A percentile compares a stretch with the other conserved stretches of the same genome.
phyloP scores from a whole-genome alignment of 1,140 invertebrate genomes.

The Latrodectus geometricus region DNA sequence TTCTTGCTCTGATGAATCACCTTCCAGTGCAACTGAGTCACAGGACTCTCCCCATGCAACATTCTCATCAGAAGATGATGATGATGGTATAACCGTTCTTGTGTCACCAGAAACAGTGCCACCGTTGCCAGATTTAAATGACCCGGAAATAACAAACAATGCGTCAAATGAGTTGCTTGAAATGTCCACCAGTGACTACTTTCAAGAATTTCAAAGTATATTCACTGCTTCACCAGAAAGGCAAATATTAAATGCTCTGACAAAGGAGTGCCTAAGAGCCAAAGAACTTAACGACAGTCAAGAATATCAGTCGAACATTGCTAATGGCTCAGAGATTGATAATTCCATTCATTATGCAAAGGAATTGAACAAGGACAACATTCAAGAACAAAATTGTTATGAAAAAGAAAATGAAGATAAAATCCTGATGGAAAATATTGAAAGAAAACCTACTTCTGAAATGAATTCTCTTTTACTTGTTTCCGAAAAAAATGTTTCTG shows the following conservation, averaged over 20 bases:
- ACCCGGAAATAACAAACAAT: background rate
- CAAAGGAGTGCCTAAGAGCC: slow-evolving; percentile 4
- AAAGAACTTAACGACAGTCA: background rate
- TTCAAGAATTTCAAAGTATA: slow-evolving; percentile 42
- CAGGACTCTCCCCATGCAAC: background rate
- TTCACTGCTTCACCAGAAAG: slow-evolving; percentile 32
- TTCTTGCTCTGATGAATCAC: slow-evolving; percentile 7
- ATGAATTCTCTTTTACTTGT: no score
- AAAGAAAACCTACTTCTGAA: no score
- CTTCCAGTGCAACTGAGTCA: background rate
- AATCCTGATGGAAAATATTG: no score
- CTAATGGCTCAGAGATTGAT: background rate
- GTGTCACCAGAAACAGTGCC: background rate
- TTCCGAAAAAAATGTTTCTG: no score
- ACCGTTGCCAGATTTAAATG: background rate
- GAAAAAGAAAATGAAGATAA: background rate
- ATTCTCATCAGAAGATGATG: slow-evolving; percentile 10
- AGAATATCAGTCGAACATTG: background rate
- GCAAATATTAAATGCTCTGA: slow-evolving; percentile 14
- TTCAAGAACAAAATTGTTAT: no score
- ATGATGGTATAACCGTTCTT: slow-evolving; percentile 17
- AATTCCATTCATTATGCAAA: background rate
- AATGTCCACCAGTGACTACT: slow-evolving; percentile 21
- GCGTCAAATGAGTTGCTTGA: background rate
- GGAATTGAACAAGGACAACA: background rate